phyloP scores from a whole-genome alignment of 2,888 invertebrate genomes.

The Orthosia cruda region DNA sequence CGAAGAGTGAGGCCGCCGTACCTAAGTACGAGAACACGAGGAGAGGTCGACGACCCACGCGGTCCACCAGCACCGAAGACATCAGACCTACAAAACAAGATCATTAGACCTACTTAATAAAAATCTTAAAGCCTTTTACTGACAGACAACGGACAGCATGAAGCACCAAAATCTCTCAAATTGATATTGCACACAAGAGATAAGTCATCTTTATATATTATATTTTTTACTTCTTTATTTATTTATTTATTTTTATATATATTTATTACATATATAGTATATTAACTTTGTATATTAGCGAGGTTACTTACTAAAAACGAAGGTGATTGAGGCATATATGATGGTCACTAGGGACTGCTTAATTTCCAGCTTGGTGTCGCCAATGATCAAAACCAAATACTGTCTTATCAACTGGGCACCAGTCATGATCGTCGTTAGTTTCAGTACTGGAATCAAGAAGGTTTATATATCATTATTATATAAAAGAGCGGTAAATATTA shows the following conservation, averaged over 20 bases:
- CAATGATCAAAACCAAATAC: slow-evolving; percentile 74
- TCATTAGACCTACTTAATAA: background rate
- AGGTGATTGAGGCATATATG: slow-evolving; percentile 73
- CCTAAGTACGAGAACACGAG: slow-evolving; percentile 81
- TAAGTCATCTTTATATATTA: background rate
- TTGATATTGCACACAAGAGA: background rate
- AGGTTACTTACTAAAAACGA: slow-evolving; percentile 73
- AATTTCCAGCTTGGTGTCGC: slow-evolving; percentile 69
- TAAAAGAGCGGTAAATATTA: too few relatives aligned
- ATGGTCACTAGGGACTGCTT: slow-evolving; percentile 66
- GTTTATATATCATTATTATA: background rate
- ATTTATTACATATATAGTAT: too few relatives aligned
- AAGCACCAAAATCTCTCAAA: background rate
- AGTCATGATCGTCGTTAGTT: slow-evolving; percentile 75
- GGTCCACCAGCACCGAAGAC: slow-evolving; percentile 75
- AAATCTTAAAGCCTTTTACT: background rate
- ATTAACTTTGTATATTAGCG: too few relatives aligned
- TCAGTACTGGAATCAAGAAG: slow-evolving; percentile 72
- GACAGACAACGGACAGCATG: background rate
- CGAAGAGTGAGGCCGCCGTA: slow-evolving; percentile 70
- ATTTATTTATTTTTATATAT: too few relatives aligned
- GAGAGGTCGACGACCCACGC: slow-evolving; percentile 83
- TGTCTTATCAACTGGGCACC: slow-evolving; percentile 73
- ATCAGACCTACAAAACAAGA: slow-evolving; percentile 77
- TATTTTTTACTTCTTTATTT: too few relatives aligned